Evolutionary conservation across 2,797 vertebrate species (phyloP).

Genomic region (Zonotrichia albicollis): DNA sequence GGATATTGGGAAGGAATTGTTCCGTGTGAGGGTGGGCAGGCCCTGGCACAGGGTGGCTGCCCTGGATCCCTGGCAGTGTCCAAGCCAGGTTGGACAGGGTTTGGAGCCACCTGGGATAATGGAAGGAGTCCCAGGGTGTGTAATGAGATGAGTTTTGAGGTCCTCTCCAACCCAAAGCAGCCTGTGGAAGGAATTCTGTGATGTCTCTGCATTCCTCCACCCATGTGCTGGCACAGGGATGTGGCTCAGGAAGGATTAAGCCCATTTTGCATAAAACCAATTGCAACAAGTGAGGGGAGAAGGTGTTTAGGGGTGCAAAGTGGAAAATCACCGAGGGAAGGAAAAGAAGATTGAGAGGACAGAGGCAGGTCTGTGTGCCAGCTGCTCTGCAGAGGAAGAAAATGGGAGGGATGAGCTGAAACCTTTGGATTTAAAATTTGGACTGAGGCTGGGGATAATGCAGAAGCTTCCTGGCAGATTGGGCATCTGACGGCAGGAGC

Average conservation of each 20-base stretch:
- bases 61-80: neutral
- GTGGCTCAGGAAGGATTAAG: neutral
- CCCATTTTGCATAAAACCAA: neutral
- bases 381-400: neutral
- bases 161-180: neutral
- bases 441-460: neutral
- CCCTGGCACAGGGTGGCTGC: neutral
- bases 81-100: neutral
- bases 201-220: rapidly evolving
- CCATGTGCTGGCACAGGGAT: neutral
- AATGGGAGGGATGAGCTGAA: neutral
- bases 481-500: neutral
- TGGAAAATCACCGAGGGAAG: neutral
- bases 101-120: rapidly evolving
- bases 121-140: neutral
- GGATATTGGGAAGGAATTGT: neutral
- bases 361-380: neutral
- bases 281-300: neutral
- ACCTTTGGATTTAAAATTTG: neutral
- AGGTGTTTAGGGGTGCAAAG: neutral
- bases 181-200: neutral
- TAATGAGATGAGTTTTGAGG: neutral
- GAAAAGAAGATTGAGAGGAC: neutral
- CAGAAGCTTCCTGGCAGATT: neutral
- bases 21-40: rapidly evolving